Evolutionary conservation across 1,140 invertebrate genomes (phyloP), one percentile per base, ranked within the genome.

Genomic region (Drosophila sp.): DNA sequence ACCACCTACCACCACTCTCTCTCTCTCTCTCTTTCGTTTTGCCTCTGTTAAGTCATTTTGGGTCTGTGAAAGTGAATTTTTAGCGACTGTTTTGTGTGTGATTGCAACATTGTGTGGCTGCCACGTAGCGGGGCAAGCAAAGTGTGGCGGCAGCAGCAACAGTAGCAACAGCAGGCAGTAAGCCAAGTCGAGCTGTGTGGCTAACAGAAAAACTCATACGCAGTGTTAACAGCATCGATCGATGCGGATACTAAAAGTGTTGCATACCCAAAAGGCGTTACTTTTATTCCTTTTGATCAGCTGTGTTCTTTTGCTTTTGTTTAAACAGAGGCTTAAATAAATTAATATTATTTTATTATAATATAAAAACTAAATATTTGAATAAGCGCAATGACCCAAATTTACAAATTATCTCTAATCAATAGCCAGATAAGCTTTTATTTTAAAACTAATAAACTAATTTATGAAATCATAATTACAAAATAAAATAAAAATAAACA

Each of bases 1-100:
- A 21, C n/a, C 56, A 11, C 36, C n/a, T n/a, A n/a, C n/a, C n/a
- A n/a, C 41, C 21, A 13, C 34, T 21, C 11, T 4, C 21, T 7
- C 32, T 25, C 58, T 29, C 21, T 59, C 54, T 40, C 27, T 34
- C 16, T 41, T 5, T 32, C 4, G 8, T 25, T 21, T 6, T 32
- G 11, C 18, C 45, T 32, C 81, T 82, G 82, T 82, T 87, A 87
- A 76, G 56, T 65, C 29, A 78, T 72, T 86, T 87, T 69, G 50
- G 63, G 80, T 69, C 59, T 69, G 63, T 82, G 82, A 84, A 84
- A 84, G 81, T 84, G 81, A 84, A 84, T 87, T 84, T 84, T 89
- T 48, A 80, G 65, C 51, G 63, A 69, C 65, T 79, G 67, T 80
- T 81, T 80, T 80, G 63, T 80, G 61, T 80, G 57, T 75, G 64